These are phyloP conservation scores for Neotoxoptera formosana DNA, from an alignment of 1,140 invertebrate genomes.

Conservation along the genomic window DNA sequence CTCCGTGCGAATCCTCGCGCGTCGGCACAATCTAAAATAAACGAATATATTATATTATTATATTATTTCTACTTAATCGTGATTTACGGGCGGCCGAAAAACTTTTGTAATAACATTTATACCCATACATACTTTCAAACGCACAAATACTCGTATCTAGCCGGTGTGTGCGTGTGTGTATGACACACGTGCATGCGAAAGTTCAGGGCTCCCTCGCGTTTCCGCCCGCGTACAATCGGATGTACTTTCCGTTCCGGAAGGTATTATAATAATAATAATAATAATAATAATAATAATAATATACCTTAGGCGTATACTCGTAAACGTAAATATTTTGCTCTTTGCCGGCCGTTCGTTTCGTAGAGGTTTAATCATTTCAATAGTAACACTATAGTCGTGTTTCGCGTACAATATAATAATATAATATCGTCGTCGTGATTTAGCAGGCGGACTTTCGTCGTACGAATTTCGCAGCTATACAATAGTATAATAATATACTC, in stretches of 20 bases:
- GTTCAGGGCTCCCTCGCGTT: not conserved
- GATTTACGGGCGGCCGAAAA: conserved; percentile 16
- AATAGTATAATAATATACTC: not conserved
- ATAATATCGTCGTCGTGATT: too few species aligned
- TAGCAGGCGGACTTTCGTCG: not conserved
- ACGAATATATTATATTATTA: conserved; percentile 21
- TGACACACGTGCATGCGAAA: not conserved
- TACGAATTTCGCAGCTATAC: not conserved
- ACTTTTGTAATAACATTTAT: conserved; percentile 39
- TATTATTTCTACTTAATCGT: conserved; percentile 19
- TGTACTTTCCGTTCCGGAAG: not conserved
- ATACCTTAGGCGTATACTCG: not conserved
- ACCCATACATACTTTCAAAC: conserved; percentile 1
- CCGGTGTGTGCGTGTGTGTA: not conserved
- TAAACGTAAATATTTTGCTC: not conserved
- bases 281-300: too few species aligned
- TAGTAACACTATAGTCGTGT: not conserved
- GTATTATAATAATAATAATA: not conserved
- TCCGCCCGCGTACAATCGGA: not conserved
- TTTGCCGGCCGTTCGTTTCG: not conserved
- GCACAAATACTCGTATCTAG: not conserved
- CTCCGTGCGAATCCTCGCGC: not conserved
- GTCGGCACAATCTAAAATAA: not conserved
- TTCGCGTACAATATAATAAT: too few species aligned
- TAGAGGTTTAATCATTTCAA: not conserved